These are phyloP conservation scores for Conops quadrifasciatus DNA, from an alignment of 2,888 invertebrate genomes.

Conservation along the genomic window DNA sequence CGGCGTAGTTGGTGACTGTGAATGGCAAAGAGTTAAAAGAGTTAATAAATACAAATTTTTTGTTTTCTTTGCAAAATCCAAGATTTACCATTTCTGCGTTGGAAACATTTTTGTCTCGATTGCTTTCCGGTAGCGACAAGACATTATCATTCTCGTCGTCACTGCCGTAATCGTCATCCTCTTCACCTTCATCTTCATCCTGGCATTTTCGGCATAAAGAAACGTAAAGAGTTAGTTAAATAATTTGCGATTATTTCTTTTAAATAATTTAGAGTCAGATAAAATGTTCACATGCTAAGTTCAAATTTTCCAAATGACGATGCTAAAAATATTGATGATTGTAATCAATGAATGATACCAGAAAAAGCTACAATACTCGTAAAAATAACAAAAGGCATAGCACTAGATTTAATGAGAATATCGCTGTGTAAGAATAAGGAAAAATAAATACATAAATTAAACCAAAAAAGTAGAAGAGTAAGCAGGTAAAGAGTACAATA, in stretches of 20 bases:
- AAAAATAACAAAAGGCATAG: slow-evolving; percentile 9
- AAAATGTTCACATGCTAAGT: background rate
- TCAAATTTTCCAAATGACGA: background rate
- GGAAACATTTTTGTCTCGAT: background rate
- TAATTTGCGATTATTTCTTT: background rate
- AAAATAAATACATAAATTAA: too few species aligned
- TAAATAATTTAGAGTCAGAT: background rate
- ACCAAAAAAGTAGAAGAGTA: background rate
- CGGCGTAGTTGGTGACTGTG: slow-evolving; percentile 1
- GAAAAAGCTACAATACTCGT: background rate
- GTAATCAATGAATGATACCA: background rate
- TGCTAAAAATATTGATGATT: background rate
- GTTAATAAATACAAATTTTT: background rate
- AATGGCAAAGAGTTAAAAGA: background rate
- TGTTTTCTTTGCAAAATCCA: slow-evolving; percentile 34
- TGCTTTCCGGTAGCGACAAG: background rate
- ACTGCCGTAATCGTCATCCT: background rate
- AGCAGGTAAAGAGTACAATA: background rate
- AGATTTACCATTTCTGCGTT: slow-evolving; percentile 34
- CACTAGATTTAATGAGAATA: too few species aligned
- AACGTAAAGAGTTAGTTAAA: background rate
- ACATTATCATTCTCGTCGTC: background rate
- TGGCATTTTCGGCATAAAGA: background rate
- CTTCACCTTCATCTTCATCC: background rate
- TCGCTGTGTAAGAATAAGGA: too few species aligned